Base-by-base conservation (phyloP, 64 coral and sea anemone genomes). In the Montipora foliosa region DNA sequence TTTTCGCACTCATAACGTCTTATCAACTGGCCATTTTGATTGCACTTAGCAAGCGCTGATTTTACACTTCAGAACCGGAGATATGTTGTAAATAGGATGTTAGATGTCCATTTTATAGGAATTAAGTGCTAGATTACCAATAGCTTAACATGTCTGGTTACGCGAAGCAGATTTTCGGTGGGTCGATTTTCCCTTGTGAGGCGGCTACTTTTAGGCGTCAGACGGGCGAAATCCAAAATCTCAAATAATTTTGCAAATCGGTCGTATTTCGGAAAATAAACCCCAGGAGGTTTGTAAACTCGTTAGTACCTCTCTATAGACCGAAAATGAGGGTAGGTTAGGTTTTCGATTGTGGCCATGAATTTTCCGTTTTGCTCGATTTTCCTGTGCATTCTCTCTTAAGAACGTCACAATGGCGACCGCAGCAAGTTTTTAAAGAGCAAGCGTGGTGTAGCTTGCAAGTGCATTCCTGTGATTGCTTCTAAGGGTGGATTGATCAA, bases 341-440 rank as follows among this genome's bases (percentile, higher is more conserved):
- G 67, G 17, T 92, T 92, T 84, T 84, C 47, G 73, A 81, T 69
- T 47, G 77, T 80, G 89, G 59, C 79, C 61, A 22, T 58, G 58
- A 67, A 58, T 84, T 84, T 47, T 76, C 49, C 16, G 60, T 88
- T 88, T 75, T 90, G 76, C 73, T 75, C 73, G 76, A 59, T 90
- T 90, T 90, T 90, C 77, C 88, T 75, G 70, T 74, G 73, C 88
- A 79, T 67, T 90, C 5, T 24, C 88, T 79, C 88, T 90, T 88
- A 75, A 76, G 24, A 25, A 25, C 25, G 21, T 8, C 70, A 73
- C 19, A 3, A 4, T 7, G 6, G 8, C 5, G 19, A 24, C 8
- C 70, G 70, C 21, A 21, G 19, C 7, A 22, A 5, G 19, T 73
- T 73, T 21, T 8, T 73, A 8, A 73, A 73, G 24, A 21, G 5